A percentile compares a stretch with the other conserved stretches of the same genome.
These are phyloP conservation scores for Pterocles gutturalis DNA, from an alignment of 2,113 vertebrate genomes.

Conservation along the genomic window DNA sequence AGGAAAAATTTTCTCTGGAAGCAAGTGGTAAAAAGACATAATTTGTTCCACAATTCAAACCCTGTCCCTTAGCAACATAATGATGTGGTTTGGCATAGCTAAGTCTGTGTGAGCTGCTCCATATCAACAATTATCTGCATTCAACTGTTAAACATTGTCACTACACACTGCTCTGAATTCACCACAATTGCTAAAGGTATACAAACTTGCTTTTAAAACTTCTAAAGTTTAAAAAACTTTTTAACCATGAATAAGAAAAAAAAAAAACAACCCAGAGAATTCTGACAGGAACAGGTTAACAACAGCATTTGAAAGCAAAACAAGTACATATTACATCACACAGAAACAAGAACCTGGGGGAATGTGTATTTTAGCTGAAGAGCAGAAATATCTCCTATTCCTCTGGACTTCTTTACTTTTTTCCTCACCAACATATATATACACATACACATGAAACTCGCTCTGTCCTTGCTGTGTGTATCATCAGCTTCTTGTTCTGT, in stretches of 20 bases:
- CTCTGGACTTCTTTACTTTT: not conserved
- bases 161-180: not conserved
- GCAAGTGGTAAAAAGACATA: not conserved
- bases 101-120: not conserved
- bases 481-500: not conserved
- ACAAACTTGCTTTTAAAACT: not conserved
- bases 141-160: not conserved
- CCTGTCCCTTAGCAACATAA: not conserved
- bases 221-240: not conserved
- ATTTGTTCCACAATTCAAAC: not conserved
- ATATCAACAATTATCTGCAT: not conserved
- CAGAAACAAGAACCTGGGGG: not conserved
- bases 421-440: not conserved
- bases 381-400: not conserved
- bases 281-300: not conserved
- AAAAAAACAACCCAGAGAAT: rapidly evolving
- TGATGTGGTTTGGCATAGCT: not conserved
- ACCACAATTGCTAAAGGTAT: not conserved
- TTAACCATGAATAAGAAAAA: not conserved
- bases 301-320: not conserved
- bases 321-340: not conserved
- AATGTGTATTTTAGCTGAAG: not conserved
- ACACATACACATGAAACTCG: not conserved
- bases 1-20: not conserved
- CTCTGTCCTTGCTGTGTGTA: not conserved